Evolutionary conservation across 2,797 vertebrate species (phyloP), one percentile per base, ranked within the genome.

Genomic region (Eulemur rubriventer): DNA sequence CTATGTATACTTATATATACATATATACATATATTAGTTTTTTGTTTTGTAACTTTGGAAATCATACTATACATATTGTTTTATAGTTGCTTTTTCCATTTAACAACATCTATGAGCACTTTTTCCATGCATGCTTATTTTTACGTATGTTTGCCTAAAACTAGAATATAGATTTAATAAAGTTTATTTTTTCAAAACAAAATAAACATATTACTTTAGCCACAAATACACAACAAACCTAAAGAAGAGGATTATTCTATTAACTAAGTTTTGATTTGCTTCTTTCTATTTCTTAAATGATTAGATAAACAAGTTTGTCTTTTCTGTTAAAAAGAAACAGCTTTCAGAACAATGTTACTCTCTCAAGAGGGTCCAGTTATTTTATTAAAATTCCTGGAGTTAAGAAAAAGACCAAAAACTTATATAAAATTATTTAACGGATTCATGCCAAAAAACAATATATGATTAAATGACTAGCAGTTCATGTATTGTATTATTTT

Each of bases 281-380:
- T 86, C 79, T 79, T 81, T 85, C 80, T 79, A 2, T 96, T 96
- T 89, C 78, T 20, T 24, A 94, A 93, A 86, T 7, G 6, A 95
- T 91, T 89, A 94, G 35, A 95, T 84, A 79, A 85, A 87, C 43
- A 63, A 94, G 7, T 78, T 72, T 67, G 35, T 59, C 33, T 95
- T 95, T 93, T 73, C 69, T 92, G 2, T 59, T 70, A 67, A 91
- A 93, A 95, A 96, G 46, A 97, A 94, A 78, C 9, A 84, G 14
- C 41, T 75, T 79, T 91, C 28, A 85, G 26, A 81, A 82, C 65
- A 90, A 92, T 24, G 13, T 57, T 33, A 72, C 80, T 85, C 17
- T 92, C 24, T 48, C 43, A 46, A 48, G 17, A 46, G 2, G 8
- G 24, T 4, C 14, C 2, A 86, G 13, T 92, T 94, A 93, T 88